A percentile compares a stretch with the other conserved stretches of the same genome.
phyloP scores from a whole-genome alignment of 2,797 vertebrate species.

The Meda fulgida region DNA sequence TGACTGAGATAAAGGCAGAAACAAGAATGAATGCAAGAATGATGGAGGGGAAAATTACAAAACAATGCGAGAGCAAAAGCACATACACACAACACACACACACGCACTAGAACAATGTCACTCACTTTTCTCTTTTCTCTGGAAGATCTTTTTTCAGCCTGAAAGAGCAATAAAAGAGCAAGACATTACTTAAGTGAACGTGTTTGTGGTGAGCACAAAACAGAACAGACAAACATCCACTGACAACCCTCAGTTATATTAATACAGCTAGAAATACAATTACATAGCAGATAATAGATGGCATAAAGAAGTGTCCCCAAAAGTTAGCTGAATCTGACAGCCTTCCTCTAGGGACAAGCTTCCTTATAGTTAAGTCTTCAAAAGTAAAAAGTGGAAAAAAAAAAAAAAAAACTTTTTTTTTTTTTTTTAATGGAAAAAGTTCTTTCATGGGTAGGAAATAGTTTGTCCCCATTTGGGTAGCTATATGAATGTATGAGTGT shows the following conservation, averaged over 20 bases:
- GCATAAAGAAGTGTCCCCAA: neutral
- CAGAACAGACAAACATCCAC: neutral
- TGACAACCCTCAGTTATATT: neutral
- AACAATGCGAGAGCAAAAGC: neutral
- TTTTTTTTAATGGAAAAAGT: neutral
- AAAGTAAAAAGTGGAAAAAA: neutral
- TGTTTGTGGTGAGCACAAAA: slow-evolving; percentile 54
- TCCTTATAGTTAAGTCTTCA: neutral
- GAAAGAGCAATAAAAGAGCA: slow-evolving; percentile 70
- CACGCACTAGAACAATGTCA: slow-evolving; percentile 66
- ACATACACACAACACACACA: slow-evolving; percentile 7
- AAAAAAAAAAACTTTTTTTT: too few relatives aligned
- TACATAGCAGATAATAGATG: neutral
- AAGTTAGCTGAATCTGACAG: neutral
- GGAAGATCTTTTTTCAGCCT: slow-evolving; percentile 93
- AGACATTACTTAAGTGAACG: slow-evolving; percentile 61
- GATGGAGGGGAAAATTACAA: slow-evolving; percentile 1
- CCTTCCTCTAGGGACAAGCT: neutral
- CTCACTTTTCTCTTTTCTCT: slow-evolving; percentile 97
- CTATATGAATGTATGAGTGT: slow-evolving; percentile 18
- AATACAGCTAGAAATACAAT: neutral
- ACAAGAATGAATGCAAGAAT: slow-evolving; percentile 12
- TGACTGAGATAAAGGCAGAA: slow-evolving; percentile 41
- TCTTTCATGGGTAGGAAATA: neutral
- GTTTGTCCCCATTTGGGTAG: neutral